Percentiles rank a stretch among this genome's conserved stretches.
Evolutionary conservation across 2,888 invertebrate species (phyloP).

Genomic region (Drosophila picticornis): DNA sequence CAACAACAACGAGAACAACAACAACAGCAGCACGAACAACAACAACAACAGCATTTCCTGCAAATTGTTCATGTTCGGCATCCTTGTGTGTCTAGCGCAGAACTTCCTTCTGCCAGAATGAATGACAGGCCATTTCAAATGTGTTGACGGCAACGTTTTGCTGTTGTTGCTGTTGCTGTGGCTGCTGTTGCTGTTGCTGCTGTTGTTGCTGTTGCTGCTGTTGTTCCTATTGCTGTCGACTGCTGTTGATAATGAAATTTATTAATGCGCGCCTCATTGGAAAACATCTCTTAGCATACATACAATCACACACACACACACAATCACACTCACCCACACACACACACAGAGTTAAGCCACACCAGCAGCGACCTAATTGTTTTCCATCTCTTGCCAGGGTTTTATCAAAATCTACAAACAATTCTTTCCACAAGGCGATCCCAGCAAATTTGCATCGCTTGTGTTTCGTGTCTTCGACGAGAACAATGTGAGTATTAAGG

Average conservation of each 20-base stretch:
- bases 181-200: slow-evolving; percentile 10
- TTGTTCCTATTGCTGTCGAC: slow-evolving; percentile 45
- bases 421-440: slow-evolving; percentile 99
- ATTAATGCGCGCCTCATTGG: slow-evolving; percentile 62
- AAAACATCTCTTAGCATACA: slow-evolving; percentile 32
- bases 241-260: slow-evolving; percentile 72
- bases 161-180: not conserved
- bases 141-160: slow-evolving; percentile 56
- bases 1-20: slow-evolving; percentile 27
- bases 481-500: slow-evolving; percentile 93
- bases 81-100: not conserved
- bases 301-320: slow-evolving; percentile 13
- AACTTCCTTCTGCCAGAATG: slow-evolving; percentile 32
- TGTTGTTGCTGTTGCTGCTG: slow-evolving; percentile 18
- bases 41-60: slow-evolving; percentile 23
- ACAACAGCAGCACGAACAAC: slow-evolving; percentile 24
- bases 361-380: slow-evolving; percentile 45
- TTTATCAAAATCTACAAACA: slow-evolving; percentile 99
- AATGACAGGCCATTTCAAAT: slow-evolving; percentile 55
- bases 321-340: slow-evolving; percentile 4
- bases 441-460: slow-evolving; percentile 98
- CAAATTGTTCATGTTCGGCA: slow-evolving; percentile 20
- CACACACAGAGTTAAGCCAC: slow-evolving; percentile 11
- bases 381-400: slow-evolving; percentile 89
- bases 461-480: slow-evolving; percentile 99